Base-by-base conservation (phyloP, 2,113 vertebrate species). In the Orientallactaga bullata region DNA sequence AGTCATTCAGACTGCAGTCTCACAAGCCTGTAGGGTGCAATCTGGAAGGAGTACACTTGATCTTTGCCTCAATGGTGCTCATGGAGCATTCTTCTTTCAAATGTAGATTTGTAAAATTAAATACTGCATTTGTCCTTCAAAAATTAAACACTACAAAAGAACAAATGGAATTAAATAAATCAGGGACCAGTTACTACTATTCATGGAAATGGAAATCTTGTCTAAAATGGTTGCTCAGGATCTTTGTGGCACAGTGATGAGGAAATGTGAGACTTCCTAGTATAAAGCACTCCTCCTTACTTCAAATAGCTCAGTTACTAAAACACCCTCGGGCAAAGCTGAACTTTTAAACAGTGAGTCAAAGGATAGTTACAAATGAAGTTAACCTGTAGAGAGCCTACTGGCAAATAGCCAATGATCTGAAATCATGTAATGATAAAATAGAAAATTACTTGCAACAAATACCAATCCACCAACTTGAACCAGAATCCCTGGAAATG, bases 1-100 rank as follows among this genome's bases (percentile, higher is more conserved):
- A 95, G 97, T 98, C 99, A 99, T 99, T 99, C 98, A 98, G 97
- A 98, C 99, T 98, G 98, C 97, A 99, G 99, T 99, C 99, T 99
- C 98, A 99, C n/a, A n/a, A n/a, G n/a, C 98, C 99, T 98, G 98
- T 98, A 99, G 98, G 98, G 97, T 97, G 98, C 98, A 96, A 97
- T 97, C 98, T 98, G 97, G 96, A 97, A 96, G 91, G 87, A 96
- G 94, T 97, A 98, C 69, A 98, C 95, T 96, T 85, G 76, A 96
- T 58, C 58, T 37, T 85, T 94, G 83, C 95, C 95, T 95, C 97
- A 23, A 1, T 77, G 83, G 97, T 95, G 96, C 89, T 97, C 55
- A 89, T 32, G 95, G 84, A 93, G 73, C 60, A 94, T 58, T 95
- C 86, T 65, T 95, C 78, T 91, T 96, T 95, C 68, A 63, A 94